Evolutionary conservation across 2,113 vertebrate species (phyloP).

Genomic region (Semnornis frantzii): DNA sequence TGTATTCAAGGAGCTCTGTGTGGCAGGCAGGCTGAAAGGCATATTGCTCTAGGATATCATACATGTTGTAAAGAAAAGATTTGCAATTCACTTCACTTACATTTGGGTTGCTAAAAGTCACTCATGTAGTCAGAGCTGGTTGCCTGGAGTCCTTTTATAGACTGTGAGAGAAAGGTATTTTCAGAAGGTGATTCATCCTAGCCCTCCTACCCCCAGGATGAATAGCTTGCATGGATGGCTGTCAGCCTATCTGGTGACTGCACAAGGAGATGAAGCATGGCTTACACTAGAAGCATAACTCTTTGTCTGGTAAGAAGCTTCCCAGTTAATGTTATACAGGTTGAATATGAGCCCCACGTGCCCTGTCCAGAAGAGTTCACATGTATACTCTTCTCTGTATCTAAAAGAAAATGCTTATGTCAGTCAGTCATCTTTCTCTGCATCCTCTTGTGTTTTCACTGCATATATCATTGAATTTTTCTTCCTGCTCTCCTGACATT

Average conservation of each 20-base stretch:
- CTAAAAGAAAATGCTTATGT: neutral
- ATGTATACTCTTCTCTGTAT: neutral
- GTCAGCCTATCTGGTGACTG: neutral
- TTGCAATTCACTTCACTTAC: neutral
- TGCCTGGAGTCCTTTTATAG: neutral
- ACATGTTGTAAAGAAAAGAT: neutral
- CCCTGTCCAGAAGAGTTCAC: neutral
- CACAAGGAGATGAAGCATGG: neutral
- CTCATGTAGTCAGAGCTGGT: neutral
- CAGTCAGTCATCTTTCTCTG: neutral
- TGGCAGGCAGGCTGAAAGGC: neutral
- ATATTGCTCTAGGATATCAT: neutral
- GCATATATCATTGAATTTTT: neutral
- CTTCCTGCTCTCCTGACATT: neutral
- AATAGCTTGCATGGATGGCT: neutral
- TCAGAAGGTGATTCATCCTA: neutral
- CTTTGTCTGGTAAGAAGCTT: neutral
- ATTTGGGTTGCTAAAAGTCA: neutral
- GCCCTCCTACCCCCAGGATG: neutral
- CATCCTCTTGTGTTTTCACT: neutral
- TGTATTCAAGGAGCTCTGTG: neutral
- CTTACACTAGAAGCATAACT: neutral
- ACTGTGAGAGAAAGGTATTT: neutral
- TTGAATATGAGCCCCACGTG: neutral
- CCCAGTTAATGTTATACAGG: neutral